Conservation (phyloP, 2,113 vertebrate species). For the Montifringilla adamsi region DNA sequence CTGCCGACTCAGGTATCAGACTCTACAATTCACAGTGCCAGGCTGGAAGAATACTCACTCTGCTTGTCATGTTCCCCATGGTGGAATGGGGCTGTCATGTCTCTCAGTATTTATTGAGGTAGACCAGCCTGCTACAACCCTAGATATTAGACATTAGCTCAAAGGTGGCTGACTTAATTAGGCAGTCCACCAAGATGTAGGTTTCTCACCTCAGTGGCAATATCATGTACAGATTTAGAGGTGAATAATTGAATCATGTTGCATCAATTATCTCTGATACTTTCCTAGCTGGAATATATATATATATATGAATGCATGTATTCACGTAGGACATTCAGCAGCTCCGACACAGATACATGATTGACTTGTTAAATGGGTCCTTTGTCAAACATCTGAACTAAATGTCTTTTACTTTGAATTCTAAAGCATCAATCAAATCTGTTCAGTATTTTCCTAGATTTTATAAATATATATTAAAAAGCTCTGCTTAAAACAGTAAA, state of each 20-base stretch:
- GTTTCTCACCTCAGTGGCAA: not conserved
- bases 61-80: fast-evolving
- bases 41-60: not conserved
- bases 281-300: not conserved
- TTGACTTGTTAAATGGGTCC: not conserved
- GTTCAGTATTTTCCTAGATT: not conserved
- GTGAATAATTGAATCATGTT: not conserved
- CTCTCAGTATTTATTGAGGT: not conserved
- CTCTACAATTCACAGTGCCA: not conserved
- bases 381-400: conserved; percentile 8
- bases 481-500: not conserved
- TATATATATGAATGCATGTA: not conserved
- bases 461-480: not conserved
- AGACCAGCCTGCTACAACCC: not conserved
- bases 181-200: not conserved
- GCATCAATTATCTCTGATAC: not conserved
- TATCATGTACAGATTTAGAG: not conserved
- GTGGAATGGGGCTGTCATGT: fast-evolving
- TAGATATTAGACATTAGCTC: not conserved
- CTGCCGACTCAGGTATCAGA: not conserved
- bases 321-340: not conserved
- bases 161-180: not conserved
- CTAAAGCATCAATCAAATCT: not conserved
- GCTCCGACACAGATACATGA: not conserved
- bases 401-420: not conserved